Base-by-base conservation (phyloP, 2,113 vertebrate species). In the Lophochroa leadbeateri region DNA sequence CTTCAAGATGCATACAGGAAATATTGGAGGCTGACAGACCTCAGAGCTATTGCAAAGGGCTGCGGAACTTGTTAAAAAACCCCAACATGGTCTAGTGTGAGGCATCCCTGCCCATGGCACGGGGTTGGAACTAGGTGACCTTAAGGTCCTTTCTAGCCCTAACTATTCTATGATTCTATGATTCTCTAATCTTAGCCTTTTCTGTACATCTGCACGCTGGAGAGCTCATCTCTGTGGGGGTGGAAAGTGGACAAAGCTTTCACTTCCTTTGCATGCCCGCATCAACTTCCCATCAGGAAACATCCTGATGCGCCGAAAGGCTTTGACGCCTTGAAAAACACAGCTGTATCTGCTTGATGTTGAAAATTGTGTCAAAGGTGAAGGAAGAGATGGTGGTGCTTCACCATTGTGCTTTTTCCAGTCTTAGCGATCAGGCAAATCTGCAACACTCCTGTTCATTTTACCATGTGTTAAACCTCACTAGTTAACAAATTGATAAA, bases 251-350 rank as follows among this genome's bases (percentile, higher is more conserved):
- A 46, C 7, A 70, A 86, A 61, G 16, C 17, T 89, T 85, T 74
- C 27, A 8, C 20, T 60, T 79, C 10, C 14, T 85, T 63, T 0
- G 0, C 10, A 43, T 52, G 43, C 8, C 33, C 6, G 0, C 20
- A 47, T 46, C 14, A 28, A 21, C 12, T 8, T 70, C 35, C 10
- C 50, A 57, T 27, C 11, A 61, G 33, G 18, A 89, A 55, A 46
- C 6, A 50, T 5, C 7, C 9, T 2, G 3, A 27, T n/a, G 23
- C 12, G 4, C 61, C 8, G 3, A 15, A 28, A 57, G 20, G 16
- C 19, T 44, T 16, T 15, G 6, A 23, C 23, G 3, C 28, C 39
- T 49, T 65, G 53, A 50, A 74, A 89, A 70, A 13, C 28, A 79
- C 28, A 65, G 35, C 49, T 41, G 7, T 9, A 69, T 24, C 39